Percentiles rank a stretch among this genome's conserved stretches.
phyloP scores from a whole-genome alignment of 2,888 invertebrate species.

The Labia minor region DNA sequence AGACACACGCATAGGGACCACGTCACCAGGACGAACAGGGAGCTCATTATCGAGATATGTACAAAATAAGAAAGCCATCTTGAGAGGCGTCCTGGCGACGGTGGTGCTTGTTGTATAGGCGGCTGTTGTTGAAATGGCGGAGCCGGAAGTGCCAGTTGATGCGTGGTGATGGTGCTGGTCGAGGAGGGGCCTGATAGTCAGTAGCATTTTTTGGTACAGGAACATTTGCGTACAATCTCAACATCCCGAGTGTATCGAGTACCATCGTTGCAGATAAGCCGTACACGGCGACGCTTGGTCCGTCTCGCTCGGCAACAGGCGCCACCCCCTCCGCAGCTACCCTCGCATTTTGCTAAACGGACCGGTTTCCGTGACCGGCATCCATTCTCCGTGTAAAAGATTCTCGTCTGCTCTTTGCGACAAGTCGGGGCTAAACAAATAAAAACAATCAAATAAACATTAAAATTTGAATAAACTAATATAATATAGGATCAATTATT shows the following conservation, averaged over 20 bases:
- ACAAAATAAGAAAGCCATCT: slow-evolving; percentile 29
- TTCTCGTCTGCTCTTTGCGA: slow-evolving; percentile 79
- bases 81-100: neutral
- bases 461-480: slow-evolving; percentile 18
- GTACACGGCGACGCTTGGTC: slow-evolving; percentile 88
- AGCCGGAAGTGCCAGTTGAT: slow-evolving; percentile 24
- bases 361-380: slow-evolving; percentile 85
- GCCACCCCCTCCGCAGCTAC: slow-evolving; percentile 58
- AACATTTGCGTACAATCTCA: slow-evolving; percentile 93
- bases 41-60: slow-evolving; percentile 30
- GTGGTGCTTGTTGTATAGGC: slow-evolving; percentile 8
- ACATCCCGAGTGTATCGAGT: slow-evolving; percentile 90
- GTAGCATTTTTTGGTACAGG: slow-evolving; percentile 86
- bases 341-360: slow-evolving; percentile 76
- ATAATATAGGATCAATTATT: slow-evolving; percentile 2
- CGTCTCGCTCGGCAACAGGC: slow-evolving; percentile 84
- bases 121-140: slow-evolving; percentile 17
- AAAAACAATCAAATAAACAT: too few relatives aligned
- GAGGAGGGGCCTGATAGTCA: slow-evolving; percentile 34
- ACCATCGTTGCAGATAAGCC: slow-evolving; percentile 85
- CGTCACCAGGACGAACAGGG: slow-evolving; percentile 30
- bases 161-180: slow-evolving; percentile 27
- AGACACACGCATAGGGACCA: slow-evolving; percentile 31
- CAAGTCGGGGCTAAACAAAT: slow-evolving; percentile 59
- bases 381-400: slow-evolving; percentile 80